A percentile compares a stretch with the other conserved stretches of the same genome.
These are phyloP conservation scores for Antechinus flavipes DNA, from an alignment of 2,113 vertebrate species.

Conservation along the genomic window DNA sequence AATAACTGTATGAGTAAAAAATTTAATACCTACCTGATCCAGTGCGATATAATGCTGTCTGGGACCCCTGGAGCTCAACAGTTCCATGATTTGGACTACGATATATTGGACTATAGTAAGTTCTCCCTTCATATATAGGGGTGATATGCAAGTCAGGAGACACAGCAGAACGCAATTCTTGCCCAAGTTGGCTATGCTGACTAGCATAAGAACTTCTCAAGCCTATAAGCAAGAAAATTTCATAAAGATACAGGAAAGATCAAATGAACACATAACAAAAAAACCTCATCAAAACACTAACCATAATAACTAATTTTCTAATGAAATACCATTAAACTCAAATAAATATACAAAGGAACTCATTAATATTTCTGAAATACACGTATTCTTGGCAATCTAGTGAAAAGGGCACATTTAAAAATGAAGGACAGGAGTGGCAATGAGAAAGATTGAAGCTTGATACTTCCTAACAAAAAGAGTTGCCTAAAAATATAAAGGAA, in stretches of 20 bases:
- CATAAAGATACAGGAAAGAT: not conserved
- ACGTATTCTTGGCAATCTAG: constrained; percentile 15
- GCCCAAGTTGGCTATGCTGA: constrained; percentile 95
- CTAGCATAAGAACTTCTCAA: constrained; percentile 94
- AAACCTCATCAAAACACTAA: not conserved
- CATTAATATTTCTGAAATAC: constrained; percentile 7
- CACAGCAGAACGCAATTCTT: constrained; percentile 91
- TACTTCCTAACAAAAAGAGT: not conserved
- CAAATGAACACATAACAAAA: not conserved
- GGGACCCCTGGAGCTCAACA: constrained; percentile 88
- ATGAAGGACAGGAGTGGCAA: not conserved
- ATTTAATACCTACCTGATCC: constrained; percentile 88
- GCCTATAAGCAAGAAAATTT: constrained; percentile 83
- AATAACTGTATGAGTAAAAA: not conserved
- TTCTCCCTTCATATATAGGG: constrained; percentile 95
- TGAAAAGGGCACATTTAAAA: constrained; percentile 2
- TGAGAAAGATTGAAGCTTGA: not conserved
- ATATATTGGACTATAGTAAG: constrained; percentile 94
- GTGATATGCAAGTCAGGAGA: constrained; percentile 96
- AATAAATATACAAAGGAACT: constrained; percentile 15
- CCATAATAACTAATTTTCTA: not conserved
- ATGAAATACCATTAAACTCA: not conserved
- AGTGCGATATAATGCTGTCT: constrained; percentile 90
- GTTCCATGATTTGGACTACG: constrained; percentile 90
- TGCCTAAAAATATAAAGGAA: not conserved